Base-by-base conservation (phyloP, 2,888 invertebrate species). In the Drosophila mulleri region DNA sequence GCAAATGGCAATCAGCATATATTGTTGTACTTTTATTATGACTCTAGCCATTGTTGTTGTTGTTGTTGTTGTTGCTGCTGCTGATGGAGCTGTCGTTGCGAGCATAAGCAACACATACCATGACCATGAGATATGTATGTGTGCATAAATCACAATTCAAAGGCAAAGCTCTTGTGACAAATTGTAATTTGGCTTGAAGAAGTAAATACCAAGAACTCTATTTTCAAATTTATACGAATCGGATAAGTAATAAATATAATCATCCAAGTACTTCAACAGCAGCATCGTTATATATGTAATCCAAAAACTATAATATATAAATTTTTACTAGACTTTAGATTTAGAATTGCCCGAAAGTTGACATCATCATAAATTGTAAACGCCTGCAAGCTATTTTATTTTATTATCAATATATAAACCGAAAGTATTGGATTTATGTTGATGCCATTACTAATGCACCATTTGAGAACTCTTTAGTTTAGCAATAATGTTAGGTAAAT, bases 81-180 rank as follows among this genome's bases (percentile, higher is more conserved):
- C 16, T 42, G 54, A 39, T 61, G 41, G 23, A 52, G 63, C 35
- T 54, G 56, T 20, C 48, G 48, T 26, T 16, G n/a, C 32, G 35
- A 52, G 47, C 52, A 48, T 52, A 50, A 64, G 45, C 56, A 47
- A 57, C 61, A 58, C 42, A 57, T 42, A 47, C 60, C 60, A 44
- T 18, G 42, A 57, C 58, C 16, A 39, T 41, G 44, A 44, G 20
- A 80, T 71, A 72, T 80, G 65, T 72, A 72, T 79, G 65, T 73
- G 61, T 70, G 48, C 32, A 56, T 78, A 63, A 67, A 69, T 48
- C 52, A 61, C 44, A 59, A 42, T 53, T 42, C 29, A 42, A 29
- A 32, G 37, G n/a, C 37, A 59, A 62, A 69, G 52, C 48, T 16
- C 48, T 32, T 37, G 18, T 39, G 73, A 32, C 54, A 65, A 65